These are phyloP conservation scores for Blomia tropicalis DNA, from an alignment of 2,888 invertebrate species.

Conservation along the genomic window DNA sequence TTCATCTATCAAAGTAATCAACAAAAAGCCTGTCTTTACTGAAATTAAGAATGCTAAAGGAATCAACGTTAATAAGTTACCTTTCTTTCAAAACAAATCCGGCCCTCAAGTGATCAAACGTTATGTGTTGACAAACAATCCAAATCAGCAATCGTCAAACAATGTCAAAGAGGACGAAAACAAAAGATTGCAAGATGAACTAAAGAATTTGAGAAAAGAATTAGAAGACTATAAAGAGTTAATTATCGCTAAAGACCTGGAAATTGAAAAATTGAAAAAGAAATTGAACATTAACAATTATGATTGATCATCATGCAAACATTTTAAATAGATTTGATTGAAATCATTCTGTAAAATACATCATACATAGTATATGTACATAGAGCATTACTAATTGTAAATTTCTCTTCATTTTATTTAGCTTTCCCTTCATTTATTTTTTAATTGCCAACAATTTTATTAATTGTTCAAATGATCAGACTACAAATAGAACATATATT, in stretches of 20 bases:
- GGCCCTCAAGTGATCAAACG: conserved; percentile 13
- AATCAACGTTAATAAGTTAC: background rate
- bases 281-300: conserved; percentile 16
- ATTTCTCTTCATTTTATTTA: background rate
- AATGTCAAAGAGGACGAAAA: conserved; percentile 21
- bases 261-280: conserved; percentile 27
- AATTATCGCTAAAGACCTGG: conserved; percentile 28
- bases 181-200: conserved; percentile 26
- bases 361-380: too few species aligned
- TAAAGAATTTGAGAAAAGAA: conserved; percentile 26
- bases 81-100: conserved; percentile 3
- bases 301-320: background rate
- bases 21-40: conserved; percentile 11
- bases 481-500: too few species aligned
- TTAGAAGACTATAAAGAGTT: conserved; percentile 28
- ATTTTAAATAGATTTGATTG: background rate
- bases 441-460: too few species aligned
- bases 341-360: background rate
- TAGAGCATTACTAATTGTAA: background rate
- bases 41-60: conserved; percentile 12
- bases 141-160: background rate
- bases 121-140: conserved; percentile 8
- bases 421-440: background rate
- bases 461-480: too few species aligned
- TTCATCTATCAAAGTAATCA: background rate